phyloP scores from a whole-genome alignment of 2,797 vertebrate species.

The Decapterus maruadsi region DNA sequence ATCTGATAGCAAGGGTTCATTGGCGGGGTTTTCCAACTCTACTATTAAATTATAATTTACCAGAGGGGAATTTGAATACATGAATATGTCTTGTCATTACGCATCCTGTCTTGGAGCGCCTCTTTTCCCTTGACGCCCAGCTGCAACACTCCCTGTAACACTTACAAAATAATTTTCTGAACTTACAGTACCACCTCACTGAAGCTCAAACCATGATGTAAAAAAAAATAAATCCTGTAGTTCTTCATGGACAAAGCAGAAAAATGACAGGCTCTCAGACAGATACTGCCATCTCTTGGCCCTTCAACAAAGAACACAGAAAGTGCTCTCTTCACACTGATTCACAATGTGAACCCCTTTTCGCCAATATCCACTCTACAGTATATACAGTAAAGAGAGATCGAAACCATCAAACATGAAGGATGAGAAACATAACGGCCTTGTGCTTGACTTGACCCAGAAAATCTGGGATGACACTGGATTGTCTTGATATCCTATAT shows the following conservation, averaged over 20 bases:
- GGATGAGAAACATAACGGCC: neutral
- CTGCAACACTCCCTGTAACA: neutral
- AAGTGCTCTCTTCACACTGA: neutral
- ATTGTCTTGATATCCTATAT: too few relatives aligned
- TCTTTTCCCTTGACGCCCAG: neutral
- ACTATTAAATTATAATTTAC: neutral
- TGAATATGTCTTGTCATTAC: neutral
- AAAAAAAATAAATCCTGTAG: neutral
- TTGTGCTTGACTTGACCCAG: neutral
- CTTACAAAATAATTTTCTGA: neutral
- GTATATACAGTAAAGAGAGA: neutral
- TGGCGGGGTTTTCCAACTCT: neutral
- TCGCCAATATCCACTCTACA: neutral
- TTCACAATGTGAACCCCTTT: neutral
- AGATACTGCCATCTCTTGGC: conserved; percentile 53
- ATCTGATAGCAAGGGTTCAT: too few relatives aligned
- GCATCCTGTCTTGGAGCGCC: neutral
- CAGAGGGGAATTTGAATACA: neutral
- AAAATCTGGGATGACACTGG: neutral
- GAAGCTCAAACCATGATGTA: neutral
- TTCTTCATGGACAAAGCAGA: neutral
- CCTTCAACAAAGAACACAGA: conserved; percentile 13
- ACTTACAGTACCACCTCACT: neutral
- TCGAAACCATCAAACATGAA: neutral
- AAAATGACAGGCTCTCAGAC: neutral